Evolutionary conservation across 2,888 invertebrate species (phyloP), one percentile per base, ranked within the genome.

Genomic region (Syritta pipiens): DNA sequence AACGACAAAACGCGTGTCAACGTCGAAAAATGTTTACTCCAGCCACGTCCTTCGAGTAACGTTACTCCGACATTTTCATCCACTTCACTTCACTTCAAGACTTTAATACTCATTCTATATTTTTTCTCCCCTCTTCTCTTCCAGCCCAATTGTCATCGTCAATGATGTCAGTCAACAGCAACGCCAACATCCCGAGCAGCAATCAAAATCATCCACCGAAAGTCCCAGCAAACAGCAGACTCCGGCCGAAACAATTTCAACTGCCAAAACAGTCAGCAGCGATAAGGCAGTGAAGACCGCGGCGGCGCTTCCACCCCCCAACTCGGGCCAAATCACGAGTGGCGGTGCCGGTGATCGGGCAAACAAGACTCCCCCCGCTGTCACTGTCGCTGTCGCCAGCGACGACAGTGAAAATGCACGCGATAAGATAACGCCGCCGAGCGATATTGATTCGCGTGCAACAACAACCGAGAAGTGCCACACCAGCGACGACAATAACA

Each of bases 121-220:
- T 7, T 14, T 9, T 37, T 17, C 17, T 37, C 9, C 2, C 17
- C 1, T 17, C 9, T 0, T 17, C 6, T 37, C 17, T 37, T 3
- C n/a, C 82, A 87, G 87, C 71, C 86, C 87, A 19, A 85, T 87
- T 82, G 87, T 85, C 63, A 84, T 86, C 79, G 85, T 86, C 55
- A 87, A 88, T 83, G 88, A 88, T 82, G 83, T 85, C 72, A 83
- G 83, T 63, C 82, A 83, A 48, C 81, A 53, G 1, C 83, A 84
- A 62, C 81, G 83, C 14, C 81, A 82, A 53, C 81, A 46, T 28
- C 32, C 5, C 4, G 53, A 57, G 20, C 35, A 46, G 28, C 68
- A 82, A 51, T 35, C 57, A 53, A 75, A 57, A 40, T 46, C 81
- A 57, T 32, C 46, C 10, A 59, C 62, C 4, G 68, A 63, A 49